Percentiles rank a stretch among this genome's conserved stretches.
phyloP scores from a whole-genome alignment of 2,888 invertebrate species.

The Sinelater perroti region DNA sequence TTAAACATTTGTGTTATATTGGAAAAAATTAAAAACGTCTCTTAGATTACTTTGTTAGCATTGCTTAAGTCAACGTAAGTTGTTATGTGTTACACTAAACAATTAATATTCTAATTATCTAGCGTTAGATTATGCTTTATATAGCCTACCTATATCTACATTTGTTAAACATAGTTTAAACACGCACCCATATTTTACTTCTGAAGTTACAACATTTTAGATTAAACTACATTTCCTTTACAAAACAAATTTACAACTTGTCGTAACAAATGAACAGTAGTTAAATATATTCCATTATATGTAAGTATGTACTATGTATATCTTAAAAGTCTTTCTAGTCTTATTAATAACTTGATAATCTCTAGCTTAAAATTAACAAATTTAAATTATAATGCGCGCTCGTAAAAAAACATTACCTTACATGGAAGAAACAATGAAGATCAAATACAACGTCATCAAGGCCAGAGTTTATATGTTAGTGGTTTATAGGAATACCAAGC shows the following conservation, averaged over 20 bases:
- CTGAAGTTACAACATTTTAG: constrained; percentile 23
- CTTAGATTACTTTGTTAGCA: constrained; percentile 4
- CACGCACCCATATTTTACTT: constrained; percentile 28
- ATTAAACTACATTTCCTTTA: constrained; percentile 34
- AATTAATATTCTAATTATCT: constrained; percentile 22
- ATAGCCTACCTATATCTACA: constrained; percentile 27
- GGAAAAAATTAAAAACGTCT: constrained; percentile 18
- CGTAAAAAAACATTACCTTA: constrained; percentile 7
- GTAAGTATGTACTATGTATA: background rate
- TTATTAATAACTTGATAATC: constrained; percentile 10
- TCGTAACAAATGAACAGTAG: constrained; percentile 21
- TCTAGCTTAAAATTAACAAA: constrained; percentile 7
- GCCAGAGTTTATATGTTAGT: constrained; percentile 27
- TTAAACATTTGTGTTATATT: constrained; percentile 19
- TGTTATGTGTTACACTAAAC: constrained; percentile 28
- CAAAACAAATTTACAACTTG: constrained; percentile 35
- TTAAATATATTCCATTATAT: constrained; percentile 11
- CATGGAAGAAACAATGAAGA: constrained; percentile 29
- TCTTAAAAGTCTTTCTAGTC: constrained; percentile 13
- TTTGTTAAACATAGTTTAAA: constrained; percentile 17
- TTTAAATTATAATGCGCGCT: background rate
- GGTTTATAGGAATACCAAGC: constrained; percentile 27
- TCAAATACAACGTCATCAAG: constrained; percentile 22
- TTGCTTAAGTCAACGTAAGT: constrained; percentile 4
- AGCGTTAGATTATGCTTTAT: constrained; percentile 18